Conservation (phyloP, 2,888 invertebrate species). For the Hesperia comma region DNA sequence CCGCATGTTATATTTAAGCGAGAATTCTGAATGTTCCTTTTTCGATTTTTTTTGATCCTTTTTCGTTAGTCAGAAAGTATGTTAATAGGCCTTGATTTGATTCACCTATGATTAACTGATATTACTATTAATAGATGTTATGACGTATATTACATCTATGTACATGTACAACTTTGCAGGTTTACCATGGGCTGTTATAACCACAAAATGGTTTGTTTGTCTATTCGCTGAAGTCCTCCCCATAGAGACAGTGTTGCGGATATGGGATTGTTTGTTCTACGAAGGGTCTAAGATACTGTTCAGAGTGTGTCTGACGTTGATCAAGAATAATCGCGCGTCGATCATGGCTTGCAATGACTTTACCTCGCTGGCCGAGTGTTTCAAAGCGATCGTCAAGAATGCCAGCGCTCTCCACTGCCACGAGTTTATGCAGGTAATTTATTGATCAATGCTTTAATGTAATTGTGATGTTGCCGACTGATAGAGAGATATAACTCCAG, state of each 20-base stretch:
- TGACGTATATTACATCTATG: no score
- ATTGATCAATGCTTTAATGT: slow-evolving; percentile 11
- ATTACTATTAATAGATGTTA: no score
- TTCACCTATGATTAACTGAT: no score
- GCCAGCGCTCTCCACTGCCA: slow-evolving; percentile 93
- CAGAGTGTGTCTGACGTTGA: slow-evolving; percentile 93
- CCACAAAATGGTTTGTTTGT: slow-evolving; percentile 98
- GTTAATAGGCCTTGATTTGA: no score
- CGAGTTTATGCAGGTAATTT: slow-evolving; percentile 91
- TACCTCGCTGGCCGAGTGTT: slow-evolving; percentile 90
- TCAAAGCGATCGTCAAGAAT: slow-evolving; percentile 92
- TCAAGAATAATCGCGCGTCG: slow-evolving; percentile 87
- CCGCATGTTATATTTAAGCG: no score
- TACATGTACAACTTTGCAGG: slow-evolving; percentile 64
- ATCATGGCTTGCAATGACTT: slow-evolving; percentile 92
- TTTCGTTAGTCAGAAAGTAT: no score
- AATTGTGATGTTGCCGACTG: no score
- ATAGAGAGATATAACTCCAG: no score
- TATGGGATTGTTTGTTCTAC: slow-evolving; percentile 98
- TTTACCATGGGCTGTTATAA: slow-evolving; percentile 95
- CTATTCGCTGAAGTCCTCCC: slow-evolving; percentile 96
- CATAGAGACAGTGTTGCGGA: slow-evolving; percentile 95
- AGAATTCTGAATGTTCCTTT: no score
- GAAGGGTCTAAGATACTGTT: slow-evolving; percentile 97
- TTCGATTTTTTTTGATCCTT: no score